Base-by-base conservation (phyloP, 2,797 vertebrate genomes). In the Cryptoblepharus egeriae region DNA sequence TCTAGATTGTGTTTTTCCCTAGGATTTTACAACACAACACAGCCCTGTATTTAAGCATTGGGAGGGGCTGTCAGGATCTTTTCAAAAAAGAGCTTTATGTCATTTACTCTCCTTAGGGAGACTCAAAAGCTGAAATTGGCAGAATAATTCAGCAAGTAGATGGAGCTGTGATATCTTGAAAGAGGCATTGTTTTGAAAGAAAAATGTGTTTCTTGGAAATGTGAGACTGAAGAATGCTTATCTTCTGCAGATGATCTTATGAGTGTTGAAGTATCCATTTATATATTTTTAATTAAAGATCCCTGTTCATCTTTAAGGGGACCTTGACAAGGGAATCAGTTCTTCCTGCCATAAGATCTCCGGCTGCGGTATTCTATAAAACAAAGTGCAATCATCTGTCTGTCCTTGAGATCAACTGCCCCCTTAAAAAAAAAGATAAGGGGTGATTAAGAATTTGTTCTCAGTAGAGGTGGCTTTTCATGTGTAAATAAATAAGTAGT, bases 381-480 rank as follows among this genome's bases (percentile, higher is more conserved):
- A 91, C 83, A 89, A 90, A 90, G 69, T 74, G 64, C 55, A 90
- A 86, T 87, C 91, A 89, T 80, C 86, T 15, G 83, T 82, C 88
- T 86, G 91, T 92, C 93, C 91, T 94, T 93, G 92, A 88, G 75
- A 92, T 79, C 35, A 91, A 84, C 84, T 86, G 80, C 70, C 49
- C n/a, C n/a, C n/a, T n/a, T n/a, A n/a, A n/a, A n/a, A n/a, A n/a
- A n/a, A n/a, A n/a, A 93, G 91, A 94, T 93, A 93, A 93, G 89
- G n/a, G 73, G 81, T 91, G 92, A 94, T 93, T 92, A 91, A 84
- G 81, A 87, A 88, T 92, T 91, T 92, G 90, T 92, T 93, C 90
- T 93, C 89, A 79, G 86, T 85, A 90, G 93, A 89, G 88, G 91
- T 85, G 80, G 85, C 86, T 91, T 80, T 91, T 82, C 89, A 79